Evolutionary conservation across 1,140 invertebrate species (phyloP).

Genomic region (Rhysida immarginata): DNA sequence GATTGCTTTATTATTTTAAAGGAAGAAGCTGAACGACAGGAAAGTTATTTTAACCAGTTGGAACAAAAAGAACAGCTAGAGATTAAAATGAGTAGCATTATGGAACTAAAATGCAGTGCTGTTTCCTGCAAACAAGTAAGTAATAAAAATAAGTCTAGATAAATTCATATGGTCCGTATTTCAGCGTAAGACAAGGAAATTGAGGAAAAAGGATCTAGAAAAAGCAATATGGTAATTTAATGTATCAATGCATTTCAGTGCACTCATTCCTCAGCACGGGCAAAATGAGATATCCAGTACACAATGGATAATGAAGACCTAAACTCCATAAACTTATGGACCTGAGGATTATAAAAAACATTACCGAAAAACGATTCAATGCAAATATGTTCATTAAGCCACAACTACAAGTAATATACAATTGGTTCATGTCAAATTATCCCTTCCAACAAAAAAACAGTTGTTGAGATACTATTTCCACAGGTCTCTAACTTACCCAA

Average conservation of each 20-base stretch:
- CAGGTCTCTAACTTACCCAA: too few relatives aligned
- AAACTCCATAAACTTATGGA: too few relatives aligned
- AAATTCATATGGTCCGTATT: constrained; percentile 18
- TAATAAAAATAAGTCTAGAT: constrained; percentile 3
- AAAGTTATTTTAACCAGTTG: constrained; percentile 73
- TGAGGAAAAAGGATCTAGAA: not conserved
- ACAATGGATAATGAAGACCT: too few relatives aligned
- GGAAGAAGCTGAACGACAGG: constrained; percentile 27
- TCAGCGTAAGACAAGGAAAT: not conserved
- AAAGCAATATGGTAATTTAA: not conserved
- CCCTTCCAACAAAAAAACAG: too few relatives aligned
- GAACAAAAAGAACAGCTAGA: constrained; percentile 83
- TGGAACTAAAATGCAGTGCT: constrained; percentile 68
- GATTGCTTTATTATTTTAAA: not conserved
- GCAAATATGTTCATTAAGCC: too few relatives aligned
- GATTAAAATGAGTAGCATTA: constrained; percentile 76
- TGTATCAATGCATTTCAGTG: not conserved
- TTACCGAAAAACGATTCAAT: too few relatives aligned
- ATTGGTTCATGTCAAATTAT: too few relatives aligned
- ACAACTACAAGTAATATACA: too few relatives aligned
- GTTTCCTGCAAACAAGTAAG: constrained; percentile 56
- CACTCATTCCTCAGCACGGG: too few relatives aligned
- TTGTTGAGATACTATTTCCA: too few relatives aligned
- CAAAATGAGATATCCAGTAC: too few relatives aligned
- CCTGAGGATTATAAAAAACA: too few relatives aligned